A percentile compares a stretch with the other conserved stretches of the same genome.
Evolutionary conservation across 2,797 vertebrate genomes (phyloP).

Genomic region (Microctenopoma stevenorrisi): DNA sequence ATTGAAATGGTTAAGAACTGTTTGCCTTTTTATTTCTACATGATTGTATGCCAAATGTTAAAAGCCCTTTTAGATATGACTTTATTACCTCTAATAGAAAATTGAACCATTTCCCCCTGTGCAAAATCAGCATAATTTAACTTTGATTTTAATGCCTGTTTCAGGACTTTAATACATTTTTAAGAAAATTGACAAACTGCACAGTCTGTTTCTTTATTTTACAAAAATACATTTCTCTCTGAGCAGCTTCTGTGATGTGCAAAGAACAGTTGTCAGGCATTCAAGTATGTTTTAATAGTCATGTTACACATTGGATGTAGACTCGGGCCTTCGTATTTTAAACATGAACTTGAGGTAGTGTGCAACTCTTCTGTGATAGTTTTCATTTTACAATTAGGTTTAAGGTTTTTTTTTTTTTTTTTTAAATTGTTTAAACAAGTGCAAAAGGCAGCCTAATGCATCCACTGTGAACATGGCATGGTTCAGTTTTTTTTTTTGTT

Average conservation of each 20-base stretch:
- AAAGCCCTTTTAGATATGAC: no score
- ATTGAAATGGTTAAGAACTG: constrained; percentile 66
- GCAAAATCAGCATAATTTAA: no score
- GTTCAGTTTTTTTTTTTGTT: neutral
- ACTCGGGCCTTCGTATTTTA: constrained; percentile 72
- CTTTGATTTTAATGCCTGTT: no score
- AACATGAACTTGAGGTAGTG: constrained; percentile 68
- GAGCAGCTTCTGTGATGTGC: constrained; percentile 73
- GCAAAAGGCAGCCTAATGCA: constrained; percentile 14
- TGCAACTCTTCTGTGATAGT: constrained; percentile 40
- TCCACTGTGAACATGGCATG: neutral
- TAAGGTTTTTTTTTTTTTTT: neutral
- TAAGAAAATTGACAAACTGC: neutral
- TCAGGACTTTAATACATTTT: neutral
- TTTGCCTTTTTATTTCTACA: neutral
- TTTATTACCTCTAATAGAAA: no score
- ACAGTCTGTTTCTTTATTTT: constrained; percentile 53
- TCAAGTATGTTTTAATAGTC: constrained; percentile 75
- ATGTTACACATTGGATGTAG: constrained; percentile 55
- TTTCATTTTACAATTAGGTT: neutral
- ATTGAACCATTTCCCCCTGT: no score
- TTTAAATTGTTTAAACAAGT: constrained; percentile 26
- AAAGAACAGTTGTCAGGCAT: constrained; percentile 70
- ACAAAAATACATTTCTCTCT: constrained; percentile 77
- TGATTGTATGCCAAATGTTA: neutral